These are phyloP conservation scores for Pogonognathellus flavescens DNA, from an alignment of 1,140 invertebrate species.

Conservation along the genomic window DNA sequence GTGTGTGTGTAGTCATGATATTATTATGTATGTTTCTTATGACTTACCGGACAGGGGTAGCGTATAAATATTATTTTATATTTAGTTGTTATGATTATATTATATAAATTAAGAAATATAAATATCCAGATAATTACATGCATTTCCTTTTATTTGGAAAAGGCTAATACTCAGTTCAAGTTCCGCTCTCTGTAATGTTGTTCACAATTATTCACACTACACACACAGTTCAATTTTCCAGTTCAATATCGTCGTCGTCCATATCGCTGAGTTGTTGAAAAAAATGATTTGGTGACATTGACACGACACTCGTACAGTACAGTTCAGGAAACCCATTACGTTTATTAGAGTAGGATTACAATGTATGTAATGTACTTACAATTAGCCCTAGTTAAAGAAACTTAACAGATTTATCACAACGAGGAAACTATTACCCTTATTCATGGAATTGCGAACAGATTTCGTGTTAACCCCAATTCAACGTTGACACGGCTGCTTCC, in stretches of 20 bases:
- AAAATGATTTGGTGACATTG: constrained; percentile 27
- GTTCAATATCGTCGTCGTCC: constrained; percentile 22
- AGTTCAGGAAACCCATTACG: constrained; percentile 44
- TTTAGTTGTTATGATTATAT: neutral
- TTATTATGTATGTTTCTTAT: too few species aligned
- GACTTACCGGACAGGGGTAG: too few species aligned
- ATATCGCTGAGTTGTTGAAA: neutral
- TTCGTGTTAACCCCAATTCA: neutral
- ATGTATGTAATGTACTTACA: neutral
- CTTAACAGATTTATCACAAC: neutral
- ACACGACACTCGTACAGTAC: constrained; percentile 21
- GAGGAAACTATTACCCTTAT: constrained; percentile 43
- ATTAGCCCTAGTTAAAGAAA: neutral
- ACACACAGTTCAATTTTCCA: constrained; percentile 36
- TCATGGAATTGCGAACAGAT: neutral
- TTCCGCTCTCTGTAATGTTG: constrained; percentile 47
- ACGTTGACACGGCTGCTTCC: neutral
- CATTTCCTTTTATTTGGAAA: neutral
- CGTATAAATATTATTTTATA: too few species aligned
- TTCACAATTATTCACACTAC: constrained; percentile 35
- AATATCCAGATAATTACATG: neutral
- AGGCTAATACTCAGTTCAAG: constrained; percentile 21
- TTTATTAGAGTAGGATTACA: constrained; percentile 37
- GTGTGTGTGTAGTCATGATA: too few species aligned
- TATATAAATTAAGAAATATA: neutral